Evolutionary conservation across 2,888 invertebrate genomes (phyloP).

Genomic region (Cylloceria caligata): DNA sequence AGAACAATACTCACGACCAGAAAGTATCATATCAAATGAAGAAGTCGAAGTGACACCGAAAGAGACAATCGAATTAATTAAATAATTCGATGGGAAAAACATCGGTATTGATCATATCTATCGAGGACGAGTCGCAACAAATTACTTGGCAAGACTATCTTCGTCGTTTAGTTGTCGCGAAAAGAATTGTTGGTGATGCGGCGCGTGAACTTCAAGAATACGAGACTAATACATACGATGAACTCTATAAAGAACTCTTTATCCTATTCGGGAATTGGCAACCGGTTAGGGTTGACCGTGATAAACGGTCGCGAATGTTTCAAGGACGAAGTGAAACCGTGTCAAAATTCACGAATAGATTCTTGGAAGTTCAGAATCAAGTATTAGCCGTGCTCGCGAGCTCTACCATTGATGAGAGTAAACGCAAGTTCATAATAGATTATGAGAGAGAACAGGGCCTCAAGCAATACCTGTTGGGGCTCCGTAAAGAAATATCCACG

Average conservation of each 20-base stretch:
- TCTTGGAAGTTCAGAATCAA: slow-evolving; percentile 20
- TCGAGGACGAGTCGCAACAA: slow-evolving; percentile 12
- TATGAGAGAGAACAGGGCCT: no score
- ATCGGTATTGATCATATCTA: slow-evolving; percentile 35
- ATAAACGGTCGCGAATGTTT: no score
- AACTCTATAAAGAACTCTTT: background rate
- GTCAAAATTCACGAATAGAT: slow-evolving; percentile 26
- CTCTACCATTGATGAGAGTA: background rate
- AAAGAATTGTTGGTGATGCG: slow-evolving; percentile 8
- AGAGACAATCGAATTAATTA: slow-evolving; percentile 17
- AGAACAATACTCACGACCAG: no score
- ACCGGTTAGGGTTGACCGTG: slow-evolving; percentile 15
- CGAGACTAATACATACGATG: background rate
- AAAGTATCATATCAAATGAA: no score
- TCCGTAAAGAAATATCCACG: no score
- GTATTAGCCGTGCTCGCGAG: background rate
- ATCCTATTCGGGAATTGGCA: slow-evolving; percentile 25
- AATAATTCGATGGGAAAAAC: slow-evolving; percentile 32
- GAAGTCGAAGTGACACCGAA: slow-evolving; percentile 14
- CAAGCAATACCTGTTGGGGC: no score
- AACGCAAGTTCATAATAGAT: background rate
- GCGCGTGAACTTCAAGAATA: slow-evolving; percentile 27
- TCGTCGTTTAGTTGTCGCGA: slow-evolving; percentile 18
- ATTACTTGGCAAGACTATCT: slow-evolving; percentile 15
- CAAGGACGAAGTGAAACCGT: slow-evolving; percentile 1